A percentile compares a stretch with the other conserved stretches of the same genome.
These are phyloP conservation scores for Brienomyrus longianalis DNA, from an alignment of 2,113 vertebrate genomes.

Conservation along the genomic window DNA sequence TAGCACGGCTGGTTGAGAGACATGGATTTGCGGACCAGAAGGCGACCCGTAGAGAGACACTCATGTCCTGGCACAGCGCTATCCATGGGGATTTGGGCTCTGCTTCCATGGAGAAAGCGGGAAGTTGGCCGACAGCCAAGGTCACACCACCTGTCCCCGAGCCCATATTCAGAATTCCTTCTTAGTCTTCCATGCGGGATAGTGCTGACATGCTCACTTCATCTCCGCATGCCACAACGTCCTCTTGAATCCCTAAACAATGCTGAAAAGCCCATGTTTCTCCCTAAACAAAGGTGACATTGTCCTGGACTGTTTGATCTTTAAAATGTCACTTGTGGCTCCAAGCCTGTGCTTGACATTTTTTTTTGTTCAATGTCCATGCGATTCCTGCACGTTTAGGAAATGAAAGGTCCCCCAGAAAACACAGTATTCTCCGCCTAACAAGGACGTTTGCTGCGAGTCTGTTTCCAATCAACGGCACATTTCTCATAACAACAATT, in stretches of 20 bases:
- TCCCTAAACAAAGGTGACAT: neutral
- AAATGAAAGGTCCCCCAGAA: neutral
- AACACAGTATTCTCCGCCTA: no score
- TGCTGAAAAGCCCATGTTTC: neutral
- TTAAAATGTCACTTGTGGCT: slow-evolving; percentile 11
- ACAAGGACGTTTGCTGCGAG: neutral
- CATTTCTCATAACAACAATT: neutral
- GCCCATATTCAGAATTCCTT: neutral
- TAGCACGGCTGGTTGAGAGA: neutral
- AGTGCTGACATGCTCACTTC: neutral
- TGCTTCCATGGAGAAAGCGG: neutral
- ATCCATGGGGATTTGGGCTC: neutral
- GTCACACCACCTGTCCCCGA: neutral
- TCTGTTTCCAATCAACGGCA: neutral
- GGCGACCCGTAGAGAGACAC: neutral
- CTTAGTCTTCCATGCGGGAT: neutral
- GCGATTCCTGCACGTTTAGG: neutral
- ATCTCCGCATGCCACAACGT: neutral
- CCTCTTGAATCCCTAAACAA: neutral
- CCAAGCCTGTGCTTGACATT: slow-evolving; percentile 4
- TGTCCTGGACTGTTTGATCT: neutral
- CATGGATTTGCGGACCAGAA: neutral
- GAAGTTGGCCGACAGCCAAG: neutral
- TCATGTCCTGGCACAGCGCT: neutral
- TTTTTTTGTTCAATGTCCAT: neutral